A percentile compares a stretch with the other conserved stretches of the same genome.
These are phyloP conservation scores for Furcifer pardalis DNA, from an alignment of 2,797 vertebrate genomes.

Conservation along the genomic window DNA sequence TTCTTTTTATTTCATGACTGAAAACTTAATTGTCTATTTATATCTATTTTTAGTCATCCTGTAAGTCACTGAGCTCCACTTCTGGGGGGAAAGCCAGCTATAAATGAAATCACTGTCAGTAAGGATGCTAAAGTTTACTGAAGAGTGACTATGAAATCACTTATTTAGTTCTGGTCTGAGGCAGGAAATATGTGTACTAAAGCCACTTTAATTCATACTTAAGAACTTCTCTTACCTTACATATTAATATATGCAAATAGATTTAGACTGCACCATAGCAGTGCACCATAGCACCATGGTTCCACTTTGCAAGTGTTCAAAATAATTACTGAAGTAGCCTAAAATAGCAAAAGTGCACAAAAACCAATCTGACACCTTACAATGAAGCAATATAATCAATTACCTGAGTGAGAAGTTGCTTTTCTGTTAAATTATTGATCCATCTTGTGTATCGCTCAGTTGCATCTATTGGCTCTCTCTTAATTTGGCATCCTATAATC, in stretches of 20 bases:
- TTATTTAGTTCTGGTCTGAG: background rate
- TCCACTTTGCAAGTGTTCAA: background rate
- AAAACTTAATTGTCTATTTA: too few relatives aligned
- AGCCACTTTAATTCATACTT: background rate
- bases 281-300: background rate
- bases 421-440: constrained; percentile 86
- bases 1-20: too few relatives aligned
- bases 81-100: too few relatives aligned
- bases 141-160: background rate
- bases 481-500: constrained; percentile 89
- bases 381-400: background rate
- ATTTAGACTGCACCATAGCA: background rate
- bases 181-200: background rate
- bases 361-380: background rate
- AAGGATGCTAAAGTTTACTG: background rate
- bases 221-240: background rate
- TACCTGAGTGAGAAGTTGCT: constrained; percentile 93
- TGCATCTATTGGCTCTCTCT: constrained; percentile 84
- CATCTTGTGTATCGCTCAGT: constrained; percentile 92
- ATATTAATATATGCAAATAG: background rate
- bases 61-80: too few relatives aligned
- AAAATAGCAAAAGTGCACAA: background rate
- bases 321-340: background rate
- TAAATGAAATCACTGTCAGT: too few relatives aligned
- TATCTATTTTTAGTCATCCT: too few relatives aligned